Evolutionary conservation across 2,113 vertebrate species (phyloP).

Genomic region (Sitta europaea): DNA sequence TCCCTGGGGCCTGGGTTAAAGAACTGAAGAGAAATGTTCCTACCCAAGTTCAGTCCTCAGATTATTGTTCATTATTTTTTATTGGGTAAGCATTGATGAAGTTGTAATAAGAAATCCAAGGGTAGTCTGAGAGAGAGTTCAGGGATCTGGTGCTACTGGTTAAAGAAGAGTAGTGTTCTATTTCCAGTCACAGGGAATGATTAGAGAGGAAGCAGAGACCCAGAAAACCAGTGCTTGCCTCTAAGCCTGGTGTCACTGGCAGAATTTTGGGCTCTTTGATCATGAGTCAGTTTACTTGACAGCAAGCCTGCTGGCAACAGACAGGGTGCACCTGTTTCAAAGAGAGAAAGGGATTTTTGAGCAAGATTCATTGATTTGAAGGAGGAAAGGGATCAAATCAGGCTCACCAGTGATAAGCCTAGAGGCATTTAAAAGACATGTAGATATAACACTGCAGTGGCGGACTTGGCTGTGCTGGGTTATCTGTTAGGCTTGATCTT

Average conservation of each 20-base stretch:
- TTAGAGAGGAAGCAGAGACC: neutral
- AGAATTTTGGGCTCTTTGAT: neutral
- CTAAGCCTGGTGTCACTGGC: neutral
- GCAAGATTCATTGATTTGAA: neutral
- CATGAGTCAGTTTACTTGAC: neutral
- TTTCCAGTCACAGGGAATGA: neutral
- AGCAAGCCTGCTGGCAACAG: neutral
- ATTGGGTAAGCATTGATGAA: neutral
- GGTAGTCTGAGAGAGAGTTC: rapidly evolving
- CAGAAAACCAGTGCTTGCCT: neutral
- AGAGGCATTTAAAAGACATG: neutral
- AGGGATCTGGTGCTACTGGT: neutral
- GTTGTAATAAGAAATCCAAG: neutral
- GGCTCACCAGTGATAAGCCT: neutral
- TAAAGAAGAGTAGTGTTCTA: neutral
- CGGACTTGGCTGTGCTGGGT: neutral
- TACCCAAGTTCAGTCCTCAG: neutral
- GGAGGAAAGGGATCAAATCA: neutral
- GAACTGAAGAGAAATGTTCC: neutral
- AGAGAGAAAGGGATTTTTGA: neutral
- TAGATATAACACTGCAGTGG: neutral
- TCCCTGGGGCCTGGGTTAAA: neutral
- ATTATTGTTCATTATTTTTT: neutral
- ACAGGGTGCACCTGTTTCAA: neutral
- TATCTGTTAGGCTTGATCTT: neutral